Evolutionary conservation across 2,888 invertebrate genomes (phyloP), one percentile per base, ranked within the genome.

Genomic region (Drosophila helvetica): DNA sequence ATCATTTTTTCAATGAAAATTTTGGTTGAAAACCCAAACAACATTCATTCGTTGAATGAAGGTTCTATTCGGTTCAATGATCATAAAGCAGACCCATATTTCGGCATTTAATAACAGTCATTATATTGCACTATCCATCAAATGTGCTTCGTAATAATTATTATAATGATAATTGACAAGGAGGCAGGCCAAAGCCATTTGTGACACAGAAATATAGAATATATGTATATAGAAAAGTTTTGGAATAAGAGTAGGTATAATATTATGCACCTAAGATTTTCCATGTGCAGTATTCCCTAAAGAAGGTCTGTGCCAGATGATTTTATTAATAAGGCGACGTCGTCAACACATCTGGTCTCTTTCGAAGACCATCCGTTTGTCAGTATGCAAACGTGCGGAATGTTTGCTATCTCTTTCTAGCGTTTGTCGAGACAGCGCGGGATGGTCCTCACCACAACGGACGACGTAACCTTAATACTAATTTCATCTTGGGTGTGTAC

Each of bases 1-100:
- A 79, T 7, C 7, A n/a, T 15, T 53, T 63, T 58, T 69, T 70
- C 47, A 52, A 47, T 51, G 33, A 52, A 57, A 57, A 59, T 30
- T 19, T 30, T 38, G 15, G 38, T n/a, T 17, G 46, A 46, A 12
- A 43, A 4, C 9, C 5, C 3, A 19, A 38, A 48, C 27, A 30
- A 17, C 10, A 42, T 43, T 5, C 1, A 19, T 42, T 27, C 5
- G 46, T 15, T 30, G 18, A 55, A 50, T 19, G 62, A 19, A 54
- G 10, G 9, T 15, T 50, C 15, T 25, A 19, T 54, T 17, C 50
- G 60, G 53, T 58, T 52, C 47, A 58, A 27, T 38, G 33, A 51
- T 27, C 19, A 38, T 46, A 51, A 69, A 69, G 25, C 19, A n/a
- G 50, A 50, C 18, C 33, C 18, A 55, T 45, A 33, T 25, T 22